phyloP scores from a whole-genome alignment of 2,888 invertebrate genomes.

The Cephus rjabovi region DNA sequence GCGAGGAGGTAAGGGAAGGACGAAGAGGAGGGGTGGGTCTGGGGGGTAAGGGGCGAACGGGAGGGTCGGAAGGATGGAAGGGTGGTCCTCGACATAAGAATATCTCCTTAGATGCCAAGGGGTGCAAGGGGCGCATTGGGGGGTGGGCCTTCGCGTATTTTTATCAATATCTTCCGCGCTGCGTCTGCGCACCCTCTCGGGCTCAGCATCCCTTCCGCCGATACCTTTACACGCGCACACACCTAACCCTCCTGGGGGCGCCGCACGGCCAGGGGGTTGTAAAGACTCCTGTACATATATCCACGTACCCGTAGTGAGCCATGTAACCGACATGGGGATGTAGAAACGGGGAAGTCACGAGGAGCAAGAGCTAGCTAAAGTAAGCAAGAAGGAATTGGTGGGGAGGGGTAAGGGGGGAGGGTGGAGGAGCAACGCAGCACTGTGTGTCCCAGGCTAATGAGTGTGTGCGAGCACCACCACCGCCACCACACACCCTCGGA shows the following conservation, averaged over 20 bases:
- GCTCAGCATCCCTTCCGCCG: slow-evolving; percentile 53
- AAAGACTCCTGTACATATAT: too few relatives aligned
- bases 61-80: slow-evolving; percentile 18
- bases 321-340: background rate
- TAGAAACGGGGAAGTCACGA: slow-evolving; percentile 1
- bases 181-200: slow-evolving; percentile 54
- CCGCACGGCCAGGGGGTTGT: slow-evolving; percentile 10
- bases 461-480: slow-evolving; percentile 22
- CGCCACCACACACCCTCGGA: too few relatives aligned
- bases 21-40: background rate
- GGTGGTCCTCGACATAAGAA: slow-evolving; percentile 61
- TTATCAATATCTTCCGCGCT: slow-evolving; percentile 63
- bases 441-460: slow-evolving; percentile 30
- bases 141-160: slow-evolving; percentile 57
- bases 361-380: slow-evolving; percentile 2
- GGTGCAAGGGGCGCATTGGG: slow-evolving; percentile 36
- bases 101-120: slow-evolving; percentile 58
- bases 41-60: background rate
- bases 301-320: too few relatives aligned
- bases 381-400: slow-evolving; percentile 4
- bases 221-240: slow-evolving; percentile 11
- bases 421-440: slow-evolving; percentile 6
- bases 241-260: slow-evolving; percentile 5
- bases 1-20: slow-evolving; percentile 1
- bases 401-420: background rate